phyloP scores from a whole-genome alignment of 2,797 vertebrate genomes.

The Pteropus rufus region DNA sequence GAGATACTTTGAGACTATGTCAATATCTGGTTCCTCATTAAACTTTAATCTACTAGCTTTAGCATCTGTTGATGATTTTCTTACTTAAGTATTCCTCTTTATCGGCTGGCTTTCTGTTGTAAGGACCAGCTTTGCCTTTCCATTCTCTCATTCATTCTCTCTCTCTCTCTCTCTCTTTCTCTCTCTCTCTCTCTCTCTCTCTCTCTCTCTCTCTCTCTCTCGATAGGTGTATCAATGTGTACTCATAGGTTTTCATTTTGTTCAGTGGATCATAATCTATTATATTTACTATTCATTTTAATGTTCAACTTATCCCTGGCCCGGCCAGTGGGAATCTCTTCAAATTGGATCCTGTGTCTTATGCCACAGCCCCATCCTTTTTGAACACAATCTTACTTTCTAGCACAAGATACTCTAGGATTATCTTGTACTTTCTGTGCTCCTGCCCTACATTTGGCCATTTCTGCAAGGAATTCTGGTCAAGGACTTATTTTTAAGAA shows the following conservation, averaged over 20 bases:
- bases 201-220: not conserved
- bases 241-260: not conserved
- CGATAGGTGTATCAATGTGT: not conserved
- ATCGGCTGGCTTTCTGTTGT: not conserved
- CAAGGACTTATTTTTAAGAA: not conserved
- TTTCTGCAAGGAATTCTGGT: not conserved
- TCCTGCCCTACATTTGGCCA: not conserved
- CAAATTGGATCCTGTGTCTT: not conserved
- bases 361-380: accelerated
- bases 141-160: not conserved
- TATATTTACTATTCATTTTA: not conserved
- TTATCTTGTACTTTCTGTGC: not conserved
- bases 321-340: not conserved
- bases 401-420: not conserved
- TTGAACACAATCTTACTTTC: not conserved
- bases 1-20: not conserved
- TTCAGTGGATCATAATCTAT: not conserved
- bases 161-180: not conserved
- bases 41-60: not conserved
- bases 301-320: not conserved
- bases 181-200: not conserved
- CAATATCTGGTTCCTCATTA: not conserved
- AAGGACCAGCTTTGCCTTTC: not conserved
- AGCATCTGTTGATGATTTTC: not conserved
- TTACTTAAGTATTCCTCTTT: not conserved